Evolutionary conservation across 2,113 vertebrate genomes (phyloP), one percentile per base, ranked within the genome.

Genomic region (Anseranas semipalmata): DNA sequence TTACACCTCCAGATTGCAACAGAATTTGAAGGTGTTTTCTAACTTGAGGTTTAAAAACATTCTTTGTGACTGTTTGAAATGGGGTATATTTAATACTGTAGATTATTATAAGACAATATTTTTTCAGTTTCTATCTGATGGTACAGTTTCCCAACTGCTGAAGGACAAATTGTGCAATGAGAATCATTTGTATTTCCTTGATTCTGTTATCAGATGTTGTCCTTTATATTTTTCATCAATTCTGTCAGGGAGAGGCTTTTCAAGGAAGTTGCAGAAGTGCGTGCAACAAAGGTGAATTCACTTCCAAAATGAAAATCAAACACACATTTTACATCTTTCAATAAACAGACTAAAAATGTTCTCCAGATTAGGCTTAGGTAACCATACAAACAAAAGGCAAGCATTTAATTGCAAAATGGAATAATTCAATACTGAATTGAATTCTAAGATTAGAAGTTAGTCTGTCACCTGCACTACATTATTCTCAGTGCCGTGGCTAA

Each of bases 321-420:
- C 33, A n/a, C 25, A 5, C 45, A 33, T 66, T 93, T 93, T 75
- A 68, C 22, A 20, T 48, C 43, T 68, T 58, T 81, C 18, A 74
- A 84, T 75, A 93, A 97, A 48, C 12, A 94, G 66, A 81, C 77
- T 12, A 84, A 92, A 52, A 97, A 92, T 86, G 7, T 80, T 92
- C 48, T 85, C 33, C 46, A 75, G 52, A 82, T 85, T 74, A 90
- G 50, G 82, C 53, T 94, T 89, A 91, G 63, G 86, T 95, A 89
- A 87, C 68, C 87, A 80, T 50, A 89, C 48, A 93, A 96, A 92
- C 72, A 39, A 76, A 96, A 94, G 83, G 87, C n/a, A 95, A 24
- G 50, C 53, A 92, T 83, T 96, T 94, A 90, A 96, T 45, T 96
- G 89, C 41, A 75, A 81, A 96, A 96, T 85, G 50, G 93, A 96